phyloP scores from a whole-genome alignment of 2,888 invertebrate genomes.

The Incurvaria masculella region DNA sequence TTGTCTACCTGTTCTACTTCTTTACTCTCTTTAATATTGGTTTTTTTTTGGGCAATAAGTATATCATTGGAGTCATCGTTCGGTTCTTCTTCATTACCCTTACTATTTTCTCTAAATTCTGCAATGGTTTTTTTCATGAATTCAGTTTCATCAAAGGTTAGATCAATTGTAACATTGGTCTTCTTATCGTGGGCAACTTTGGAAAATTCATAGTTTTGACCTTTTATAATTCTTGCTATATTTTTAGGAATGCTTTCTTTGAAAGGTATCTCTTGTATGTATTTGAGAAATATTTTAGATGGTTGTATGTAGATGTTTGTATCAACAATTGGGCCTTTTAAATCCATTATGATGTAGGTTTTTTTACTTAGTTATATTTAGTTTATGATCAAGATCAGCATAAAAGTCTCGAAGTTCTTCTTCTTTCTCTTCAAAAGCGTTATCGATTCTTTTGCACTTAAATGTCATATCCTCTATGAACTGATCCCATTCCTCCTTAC shows the following conservation, averaged over 20 bases:
- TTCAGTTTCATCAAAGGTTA: conserved; percentile 9
- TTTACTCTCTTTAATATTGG: conserved; percentile 16
- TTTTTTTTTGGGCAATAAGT: conserved; percentile 13
- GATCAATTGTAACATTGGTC: background rate
- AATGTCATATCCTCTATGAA: conserved; percentile 78
- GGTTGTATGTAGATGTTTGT: conserved; percentile 63
- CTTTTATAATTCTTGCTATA: conserved; percentile 34
- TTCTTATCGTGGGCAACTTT: conserved; percentile 6
- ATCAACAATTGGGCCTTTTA: conserved; percentile 60
- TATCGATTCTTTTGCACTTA: conserved; percentile 72
- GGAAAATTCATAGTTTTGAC: conserved; percentile 16
- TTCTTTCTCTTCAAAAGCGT: conserved; percentile 75
- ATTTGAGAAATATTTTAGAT: conserved; percentile 53
- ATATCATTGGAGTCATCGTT: background rate
- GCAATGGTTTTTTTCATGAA: conserved; percentile 8
- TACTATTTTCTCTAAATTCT: conserved; percentile 3
- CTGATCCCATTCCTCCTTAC: conserved; percentile 63
- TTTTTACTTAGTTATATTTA: conserved; percentile 54
- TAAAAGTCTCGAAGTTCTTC: conserved; percentile 72
- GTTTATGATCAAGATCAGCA: conserved; percentile 68
- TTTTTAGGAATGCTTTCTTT: conserved; percentile 49
- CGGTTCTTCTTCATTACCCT: background rate
- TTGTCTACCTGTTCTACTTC: conserved; percentile 30
- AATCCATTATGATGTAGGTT: conserved; percentile 38
- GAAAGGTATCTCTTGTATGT: conserved; percentile 48